These are phyloP conservation scores for Thymallus thymallus DNA, from an alignment of 2,113 vertebrate species.

Conservation along the genomic window DNA sequence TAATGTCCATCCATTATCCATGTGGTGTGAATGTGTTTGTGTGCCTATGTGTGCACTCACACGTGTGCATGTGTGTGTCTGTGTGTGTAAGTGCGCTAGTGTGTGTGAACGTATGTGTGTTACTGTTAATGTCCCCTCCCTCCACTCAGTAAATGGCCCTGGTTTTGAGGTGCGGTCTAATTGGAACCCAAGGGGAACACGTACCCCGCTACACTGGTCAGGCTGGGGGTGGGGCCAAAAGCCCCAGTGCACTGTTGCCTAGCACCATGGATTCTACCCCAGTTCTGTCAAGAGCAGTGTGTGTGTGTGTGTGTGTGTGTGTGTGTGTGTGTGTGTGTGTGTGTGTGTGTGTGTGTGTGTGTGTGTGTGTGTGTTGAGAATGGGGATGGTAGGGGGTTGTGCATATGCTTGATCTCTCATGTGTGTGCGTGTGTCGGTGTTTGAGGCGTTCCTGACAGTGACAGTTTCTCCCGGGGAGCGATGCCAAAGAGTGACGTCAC, in stretches of 20 bases:
- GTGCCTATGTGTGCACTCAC: neutral
- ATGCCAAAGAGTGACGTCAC: neutral
- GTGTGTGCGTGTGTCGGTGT: too few species aligned
- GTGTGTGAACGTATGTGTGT: neutral
- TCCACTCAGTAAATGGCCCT: neutral
- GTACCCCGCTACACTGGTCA: conserved; percentile 1
- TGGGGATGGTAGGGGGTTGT: neutral
- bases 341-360: neutral
- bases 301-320: neutral
- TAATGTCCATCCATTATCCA: neutral
- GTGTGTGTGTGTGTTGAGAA: neutral
- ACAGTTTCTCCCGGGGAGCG: too few species aligned
- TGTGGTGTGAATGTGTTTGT: neutral
- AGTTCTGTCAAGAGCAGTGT: conserved; percentile 2
- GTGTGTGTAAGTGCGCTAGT: neutral
- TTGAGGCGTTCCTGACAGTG: neutral
- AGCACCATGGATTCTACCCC: neutral
- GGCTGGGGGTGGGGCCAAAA: neutral
- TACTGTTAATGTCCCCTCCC: neutral
- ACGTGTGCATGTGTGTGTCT: neutral
- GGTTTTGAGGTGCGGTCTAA: conserved; percentile 1
- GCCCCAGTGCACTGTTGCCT: neutral
- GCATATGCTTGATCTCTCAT: too few species aligned
- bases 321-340: neutral
- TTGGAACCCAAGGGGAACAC: conserved; percentile 4